These are phyloP conservation scores for Serrognathus titanus DNA, from an alignment of 2,888 invertebrate species.

Conservation along the genomic window DNA sequence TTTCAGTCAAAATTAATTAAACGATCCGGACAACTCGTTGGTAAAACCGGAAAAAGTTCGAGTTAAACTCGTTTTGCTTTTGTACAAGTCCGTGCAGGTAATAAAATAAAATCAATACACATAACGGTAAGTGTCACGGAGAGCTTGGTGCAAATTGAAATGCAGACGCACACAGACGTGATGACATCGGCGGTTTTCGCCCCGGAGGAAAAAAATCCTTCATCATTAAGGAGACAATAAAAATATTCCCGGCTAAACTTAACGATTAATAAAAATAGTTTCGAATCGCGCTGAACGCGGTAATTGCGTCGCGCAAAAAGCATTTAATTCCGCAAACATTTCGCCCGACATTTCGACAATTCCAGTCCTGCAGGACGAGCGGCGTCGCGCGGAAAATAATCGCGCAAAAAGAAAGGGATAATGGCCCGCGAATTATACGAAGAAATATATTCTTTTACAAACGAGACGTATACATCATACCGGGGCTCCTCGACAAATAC, in stretches of 20 bases:
- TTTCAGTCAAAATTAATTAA: too few relatives aligned
- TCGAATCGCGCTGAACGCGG: slow-evolving; percentile 16
- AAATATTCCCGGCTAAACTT: slow-evolving; percentile 14
- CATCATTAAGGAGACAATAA: background rate
- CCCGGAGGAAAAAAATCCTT: too few relatives aligned
- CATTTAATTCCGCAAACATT: slow-evolving; percentile 30
- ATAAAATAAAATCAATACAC: too few relatives aligned
- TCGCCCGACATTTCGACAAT: slow-evolving; percentile 26
- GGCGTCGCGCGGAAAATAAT: slow-evolving; percentile 22
- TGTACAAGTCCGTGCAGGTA: too few relatives aligned
- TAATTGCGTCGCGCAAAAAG: slow-evolving; percentile 27
- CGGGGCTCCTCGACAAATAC: slow-evolving; percentile 16
- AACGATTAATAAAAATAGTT: slow-evolving; percentile 30
- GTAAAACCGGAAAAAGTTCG: too few relatives aligned
- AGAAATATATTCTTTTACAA: slow-evolving; percentile 20
- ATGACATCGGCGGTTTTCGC: background rate
- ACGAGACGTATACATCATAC: slow-evolving; percentile 27
- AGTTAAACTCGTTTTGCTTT: too few relatives aligned
- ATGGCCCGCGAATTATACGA: slow-evolving; percentile 22
- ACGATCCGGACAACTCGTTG: too few relatives aligned
- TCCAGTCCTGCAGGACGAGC: slow-evolving; percentile 25
- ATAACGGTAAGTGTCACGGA: too few relatives aligned
- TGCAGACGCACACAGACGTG: background rate
- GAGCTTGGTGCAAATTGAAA: too few relatives aligned
- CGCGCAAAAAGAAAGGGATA: slow-evolving; percentile 20